These are phyloP conservation scores for Manis crassicaudata DNA, from an alignment of 2,797 vertebrate species.

Conservation along the genomic window DNA sequence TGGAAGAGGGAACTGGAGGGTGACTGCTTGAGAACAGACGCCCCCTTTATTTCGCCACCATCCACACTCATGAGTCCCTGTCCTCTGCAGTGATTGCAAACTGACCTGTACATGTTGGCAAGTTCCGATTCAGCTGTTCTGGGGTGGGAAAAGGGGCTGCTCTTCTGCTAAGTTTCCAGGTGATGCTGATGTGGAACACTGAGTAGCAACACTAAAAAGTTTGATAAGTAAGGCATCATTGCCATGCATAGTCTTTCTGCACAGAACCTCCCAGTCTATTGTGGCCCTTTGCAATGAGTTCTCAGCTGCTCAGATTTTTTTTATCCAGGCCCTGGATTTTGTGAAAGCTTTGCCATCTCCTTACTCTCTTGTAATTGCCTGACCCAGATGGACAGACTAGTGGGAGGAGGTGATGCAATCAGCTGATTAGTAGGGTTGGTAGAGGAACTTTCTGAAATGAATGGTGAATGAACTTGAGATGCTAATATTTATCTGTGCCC, in stretches of 20 bases:
- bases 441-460: not conserved
- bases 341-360: not conserved
- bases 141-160: not conserved
- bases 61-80: accelerated
- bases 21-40: not conserved
- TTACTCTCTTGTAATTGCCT: not conserved
- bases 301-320: not conserved
- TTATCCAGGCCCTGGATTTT: not conserved
- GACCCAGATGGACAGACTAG: not conserved
- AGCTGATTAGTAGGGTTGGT: not conserved
- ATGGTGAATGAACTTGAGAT: not conserved
- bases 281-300: not conserved
- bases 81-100: not conserved
- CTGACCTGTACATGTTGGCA: not conserved
- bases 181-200: accelerated
- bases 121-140: not conserved
- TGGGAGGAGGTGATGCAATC: not conserved
- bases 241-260: not conserved
- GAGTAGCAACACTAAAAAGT: not conserved
- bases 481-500: constrained; percentile 8
- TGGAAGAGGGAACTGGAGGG: not conserved
- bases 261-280: not conserved
- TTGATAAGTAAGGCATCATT: not conserved
- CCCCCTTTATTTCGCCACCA: not conserved
- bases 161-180: not conserved